phyloP scores from a whole-genome alignment of 2,113 vertebrate genomes.

The Corvus moneduloides region DNA sequence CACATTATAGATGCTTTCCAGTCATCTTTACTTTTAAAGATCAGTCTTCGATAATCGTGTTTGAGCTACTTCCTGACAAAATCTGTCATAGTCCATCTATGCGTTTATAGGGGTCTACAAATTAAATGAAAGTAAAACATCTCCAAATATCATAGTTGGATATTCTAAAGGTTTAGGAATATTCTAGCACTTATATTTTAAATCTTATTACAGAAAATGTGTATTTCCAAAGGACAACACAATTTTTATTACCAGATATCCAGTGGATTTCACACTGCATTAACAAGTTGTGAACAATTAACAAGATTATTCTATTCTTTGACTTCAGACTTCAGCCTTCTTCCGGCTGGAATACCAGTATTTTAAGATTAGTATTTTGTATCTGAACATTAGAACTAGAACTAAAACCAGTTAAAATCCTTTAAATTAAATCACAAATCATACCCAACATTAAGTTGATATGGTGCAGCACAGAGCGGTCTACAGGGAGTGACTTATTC shows the following conservation, averaged over 20 bases:
- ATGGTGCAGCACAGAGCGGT: not conserved
- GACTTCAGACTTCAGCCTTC: not conserved
- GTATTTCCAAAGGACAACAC: not conserved
- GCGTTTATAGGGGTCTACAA: not conserved
- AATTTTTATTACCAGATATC: not conserved
- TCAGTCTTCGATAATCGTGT: not conserved
- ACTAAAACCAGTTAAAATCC: not conserved
- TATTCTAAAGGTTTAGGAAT: not conserved
- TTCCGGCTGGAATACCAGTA: not conserved
- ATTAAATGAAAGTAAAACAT: not conserved
- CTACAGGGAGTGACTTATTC: not conserved
- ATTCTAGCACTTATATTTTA: not conserved
- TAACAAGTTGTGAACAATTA: not conserved
- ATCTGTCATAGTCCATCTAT: not conserved
- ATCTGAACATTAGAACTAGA: not conserved
- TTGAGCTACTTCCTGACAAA: not conserved
- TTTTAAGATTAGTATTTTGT: not conserved
- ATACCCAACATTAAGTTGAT: not conserved
- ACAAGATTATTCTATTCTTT: not conserved
- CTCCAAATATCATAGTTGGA: not conserved
- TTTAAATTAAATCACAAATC: not conserved
- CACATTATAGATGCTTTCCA: not conserved
- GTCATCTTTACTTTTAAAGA: not conserved
- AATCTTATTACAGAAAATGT: not conserved
- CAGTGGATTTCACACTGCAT: not conserved